Evolutionary conservation across 1,140 invertebrate genomes (phyloP).

Genomic region (Aleiodes sp.): DNA sequence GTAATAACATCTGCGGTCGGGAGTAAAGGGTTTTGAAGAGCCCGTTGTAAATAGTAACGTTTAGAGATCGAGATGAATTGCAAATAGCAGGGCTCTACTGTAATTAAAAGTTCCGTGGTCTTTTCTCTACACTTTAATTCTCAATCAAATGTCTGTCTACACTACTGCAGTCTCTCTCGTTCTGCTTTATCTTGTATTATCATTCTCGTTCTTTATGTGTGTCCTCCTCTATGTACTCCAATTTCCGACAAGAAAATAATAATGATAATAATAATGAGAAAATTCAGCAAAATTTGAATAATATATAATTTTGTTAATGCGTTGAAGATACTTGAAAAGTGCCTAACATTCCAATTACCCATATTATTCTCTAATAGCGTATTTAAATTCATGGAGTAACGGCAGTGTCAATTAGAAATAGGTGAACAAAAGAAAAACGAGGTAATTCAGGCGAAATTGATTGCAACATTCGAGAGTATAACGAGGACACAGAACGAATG

Average conservation of each 20-base stretch:
- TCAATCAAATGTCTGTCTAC: not conserved
- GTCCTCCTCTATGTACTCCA: not conserved
- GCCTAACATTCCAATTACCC: constrained; percentile 46
- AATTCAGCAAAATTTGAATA: not conserved
- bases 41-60: too few relatives aligned
- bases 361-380: constrained; percentile 42
- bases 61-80: too few relatives aligned
- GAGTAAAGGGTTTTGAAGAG: too few relatives aligned
- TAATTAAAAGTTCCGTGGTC: not conserved
- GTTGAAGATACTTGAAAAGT: constrained; percentile 42
- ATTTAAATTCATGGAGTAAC: constrained; percentile 9
- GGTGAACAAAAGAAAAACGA: constrained; percentile 35
- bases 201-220: constrained; percentile 21
- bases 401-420: constrained; percentile 33
- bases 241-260: not conserved
- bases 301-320: constrained; percentile 34
- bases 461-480: constrained; percentile 34
- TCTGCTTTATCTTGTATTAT: constrained; percentile 13
- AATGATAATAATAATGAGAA: not conserved
- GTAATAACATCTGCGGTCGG: too few relatives aligned
- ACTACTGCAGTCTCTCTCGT: not conserved
- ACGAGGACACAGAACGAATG: constrained; percentile 15
- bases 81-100: too few relatives aligned
- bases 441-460: constrained; percentile 35
- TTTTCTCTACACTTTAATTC: not conserved